These are phyloP conservation scores for Chiroxiphia lanceolata DNA, from an alignment of 2,797 vertebrate genomes.

Conservation along the genomic window DNA sequence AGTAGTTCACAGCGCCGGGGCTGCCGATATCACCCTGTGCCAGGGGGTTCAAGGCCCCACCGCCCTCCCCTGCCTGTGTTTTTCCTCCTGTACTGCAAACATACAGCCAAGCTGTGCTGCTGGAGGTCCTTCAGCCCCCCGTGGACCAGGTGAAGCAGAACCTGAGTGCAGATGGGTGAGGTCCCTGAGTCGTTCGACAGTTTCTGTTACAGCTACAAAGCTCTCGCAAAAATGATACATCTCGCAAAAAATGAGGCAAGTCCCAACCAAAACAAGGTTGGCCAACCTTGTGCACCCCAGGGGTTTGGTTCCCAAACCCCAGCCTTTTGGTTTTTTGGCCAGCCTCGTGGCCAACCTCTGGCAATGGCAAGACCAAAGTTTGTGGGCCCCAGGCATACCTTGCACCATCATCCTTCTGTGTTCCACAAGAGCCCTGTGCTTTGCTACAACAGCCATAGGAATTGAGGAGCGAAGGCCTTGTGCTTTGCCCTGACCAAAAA, in stretches of 20 bases:
- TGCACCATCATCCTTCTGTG: not conserved
- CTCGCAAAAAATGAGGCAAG: accelerated
- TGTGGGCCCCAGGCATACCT: accelerated
- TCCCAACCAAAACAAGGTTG: not conserved
- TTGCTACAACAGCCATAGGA: not conserved
- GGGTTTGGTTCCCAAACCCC: not conserved
- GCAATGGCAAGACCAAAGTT: not conserved
- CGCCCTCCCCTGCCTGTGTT: not conserved
- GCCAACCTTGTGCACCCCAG: not conserved
- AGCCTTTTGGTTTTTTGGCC: not conserved
- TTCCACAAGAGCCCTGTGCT: not conserved
- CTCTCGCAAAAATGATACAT: not conserved
- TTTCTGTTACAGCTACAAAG: not conserved
- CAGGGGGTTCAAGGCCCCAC: not conserved
- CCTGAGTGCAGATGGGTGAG: accelerated
- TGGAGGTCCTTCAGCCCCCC: not conserved
- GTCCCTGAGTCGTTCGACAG: accelerated
- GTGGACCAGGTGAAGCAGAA: not conserved
- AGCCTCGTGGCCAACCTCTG: not conserved
- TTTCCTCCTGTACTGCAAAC: not conserved
- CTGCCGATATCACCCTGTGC: not conserved
- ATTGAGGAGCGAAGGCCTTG: not conserved
- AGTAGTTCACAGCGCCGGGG: accelerated
- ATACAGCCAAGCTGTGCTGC: not conserved
- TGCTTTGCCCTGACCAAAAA: not conserved